Percentiles rank a stretch among this genome's conserved stretches.
Conservation (phyloP, 2,113 vertebrate genomes). For the Archocentrus centrarchus region DNA sequence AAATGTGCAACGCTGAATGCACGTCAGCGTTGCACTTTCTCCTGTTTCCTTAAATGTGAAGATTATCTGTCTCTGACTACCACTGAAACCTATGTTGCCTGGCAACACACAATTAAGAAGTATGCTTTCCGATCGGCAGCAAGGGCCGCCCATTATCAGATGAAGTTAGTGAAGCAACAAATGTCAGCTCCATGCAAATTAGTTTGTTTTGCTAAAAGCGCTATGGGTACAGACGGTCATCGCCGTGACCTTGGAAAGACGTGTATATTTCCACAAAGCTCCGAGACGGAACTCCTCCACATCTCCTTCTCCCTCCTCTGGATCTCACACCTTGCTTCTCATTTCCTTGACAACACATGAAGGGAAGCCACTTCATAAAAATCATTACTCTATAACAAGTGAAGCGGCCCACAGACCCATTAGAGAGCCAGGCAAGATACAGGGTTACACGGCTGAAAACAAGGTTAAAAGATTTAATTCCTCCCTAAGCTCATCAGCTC, state of each 20-base stretch:
- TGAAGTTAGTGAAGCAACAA: conserved; percentile 95
- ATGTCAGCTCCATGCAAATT: conserved; percentile 93
- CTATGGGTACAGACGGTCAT: conserved; percentile 1
- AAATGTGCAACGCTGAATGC: conserved; percentile 73
- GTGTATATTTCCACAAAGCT: background rate
- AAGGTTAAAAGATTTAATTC: conserved; percentile 48
- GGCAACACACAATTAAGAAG: conserved; percentile 97
- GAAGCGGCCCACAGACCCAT: conserved; percentile 49
- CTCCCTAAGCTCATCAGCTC: conserved; percentile 39
- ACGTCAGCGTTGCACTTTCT: conserved; percentile 65
- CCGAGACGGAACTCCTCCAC: conserved; percentile 8
- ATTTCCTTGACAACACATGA: conserved; percentile 57
- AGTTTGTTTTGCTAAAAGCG: conserved; percentile 81
- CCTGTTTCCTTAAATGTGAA: conserved; percentile 83
- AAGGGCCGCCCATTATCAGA: conserved; percentile 90
- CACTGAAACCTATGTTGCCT: conserved; percentile 88
- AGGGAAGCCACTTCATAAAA: conserved; percentile 56
- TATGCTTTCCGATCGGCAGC: conserved; percentile 88
- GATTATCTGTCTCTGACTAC: conserved; percentile 93
- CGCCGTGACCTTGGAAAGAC: conserved; percentile 44
- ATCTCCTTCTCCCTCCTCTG: conserved; percentile 13
- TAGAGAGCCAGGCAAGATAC: conserved; percentile 34
- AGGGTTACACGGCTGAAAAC: conserved; percentile 34
- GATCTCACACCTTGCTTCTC: conserved; percentile 10
- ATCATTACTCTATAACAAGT: conserved; percentile 57